phyloP scores from a whole-genome alignment of 2,888 invertebrate species.

The Hartigia nigra region DNA sequence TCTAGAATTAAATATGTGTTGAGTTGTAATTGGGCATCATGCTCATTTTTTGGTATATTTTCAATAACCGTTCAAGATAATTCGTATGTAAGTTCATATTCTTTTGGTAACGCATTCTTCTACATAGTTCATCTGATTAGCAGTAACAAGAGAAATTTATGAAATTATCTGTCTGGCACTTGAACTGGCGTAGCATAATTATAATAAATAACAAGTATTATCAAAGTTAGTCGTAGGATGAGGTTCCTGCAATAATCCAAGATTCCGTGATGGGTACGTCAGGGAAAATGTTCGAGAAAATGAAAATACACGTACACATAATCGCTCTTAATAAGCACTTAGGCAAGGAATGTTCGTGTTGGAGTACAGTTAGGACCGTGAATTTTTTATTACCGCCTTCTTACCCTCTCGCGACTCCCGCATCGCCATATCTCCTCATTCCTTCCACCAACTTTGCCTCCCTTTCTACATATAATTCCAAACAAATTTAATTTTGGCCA shows the following conservation, averaged over 20 bases:
- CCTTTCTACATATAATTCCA: conserved; percentile 31
- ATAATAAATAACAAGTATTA: background rate
- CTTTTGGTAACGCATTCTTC: background rate
- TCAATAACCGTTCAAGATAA: background rate
- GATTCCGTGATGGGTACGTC: background rate
- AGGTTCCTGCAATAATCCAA: background rate
- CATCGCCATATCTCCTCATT: background rate
- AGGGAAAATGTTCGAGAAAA: conserved; percentile 18
- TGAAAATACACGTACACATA: conserved; percentile 36
- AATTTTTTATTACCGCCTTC: conserved; percentile 23
- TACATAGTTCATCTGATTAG: background rate
- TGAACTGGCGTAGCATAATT: background rate
- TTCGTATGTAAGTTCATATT: background rate
- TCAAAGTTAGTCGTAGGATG: background rate
- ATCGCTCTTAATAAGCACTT: conserved; percentile 37
- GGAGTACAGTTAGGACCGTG: conserved; percentile 34
- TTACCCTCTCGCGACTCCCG: background rate
- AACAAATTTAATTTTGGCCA: conserved; percentile 37
- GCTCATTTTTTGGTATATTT: background rate
- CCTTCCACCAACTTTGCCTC: background rate
- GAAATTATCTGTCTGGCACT: background rate
- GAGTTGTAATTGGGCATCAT: too few relatives aligned
- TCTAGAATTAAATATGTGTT: too few relatives aligned
- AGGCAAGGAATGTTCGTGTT: conserved; percentile 29
- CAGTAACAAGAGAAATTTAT: background rate